These are phyloP conservation scores for Drosophila robusta DNA, from an alignment of 2,888 invertebrate species.

Conservation along the genomic window DNA sequence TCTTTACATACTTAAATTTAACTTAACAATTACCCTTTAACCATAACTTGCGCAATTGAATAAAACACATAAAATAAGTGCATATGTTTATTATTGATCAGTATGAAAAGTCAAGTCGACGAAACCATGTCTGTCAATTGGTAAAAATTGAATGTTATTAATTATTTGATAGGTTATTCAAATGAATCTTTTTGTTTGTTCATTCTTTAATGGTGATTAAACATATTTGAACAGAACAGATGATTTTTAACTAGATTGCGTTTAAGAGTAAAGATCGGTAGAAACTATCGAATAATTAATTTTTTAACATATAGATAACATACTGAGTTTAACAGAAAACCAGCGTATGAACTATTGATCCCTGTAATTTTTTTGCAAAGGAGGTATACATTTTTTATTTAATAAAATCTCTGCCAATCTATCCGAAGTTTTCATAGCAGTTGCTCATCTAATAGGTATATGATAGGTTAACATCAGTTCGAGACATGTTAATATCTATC, in stretches of 20 bases:
- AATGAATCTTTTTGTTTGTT: no score
- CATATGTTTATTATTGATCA: no score
- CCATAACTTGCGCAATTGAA: no score
- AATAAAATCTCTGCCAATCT: no score
- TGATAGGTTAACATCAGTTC: slow-evolving; percentile 1
- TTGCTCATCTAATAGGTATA: not conserved
- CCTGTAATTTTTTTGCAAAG: not conserved
- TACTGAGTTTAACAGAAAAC: not conserved
- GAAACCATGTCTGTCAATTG: no score
- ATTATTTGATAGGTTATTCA: no score
- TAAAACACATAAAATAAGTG: no score
- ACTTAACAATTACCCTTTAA: no score
- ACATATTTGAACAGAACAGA: not conserved
- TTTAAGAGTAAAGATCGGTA: not conserved
- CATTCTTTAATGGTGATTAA: not conserved
- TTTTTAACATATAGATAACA: not conserved
- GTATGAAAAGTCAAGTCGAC: no score
- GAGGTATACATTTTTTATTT: no score
- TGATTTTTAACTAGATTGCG: not conserved
- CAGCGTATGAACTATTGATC: not conserved
- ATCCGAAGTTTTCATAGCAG: not conserved
- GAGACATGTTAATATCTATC: slow-evolving; percentile 14
- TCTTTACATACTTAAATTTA: no score
- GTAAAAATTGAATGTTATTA: no score
- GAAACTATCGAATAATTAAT: not conserved